Base-by-base conservation (phyloP, 1,140 invertebrate genomes). In the Formica exsecta region DNA sequence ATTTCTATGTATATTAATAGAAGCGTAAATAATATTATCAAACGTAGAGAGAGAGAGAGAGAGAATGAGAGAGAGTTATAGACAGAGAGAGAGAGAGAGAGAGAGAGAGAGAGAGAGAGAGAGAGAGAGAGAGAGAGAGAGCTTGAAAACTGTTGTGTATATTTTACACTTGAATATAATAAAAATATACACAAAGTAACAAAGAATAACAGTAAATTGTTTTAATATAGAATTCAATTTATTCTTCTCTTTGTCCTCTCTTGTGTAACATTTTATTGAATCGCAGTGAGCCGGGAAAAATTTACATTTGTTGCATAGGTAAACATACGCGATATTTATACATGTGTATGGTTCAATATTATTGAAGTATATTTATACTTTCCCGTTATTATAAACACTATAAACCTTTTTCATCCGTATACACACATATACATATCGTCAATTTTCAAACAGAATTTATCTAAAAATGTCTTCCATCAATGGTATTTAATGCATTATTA, bases 161-260 rank as follows among this genome's bases (percentile, higher is more conserved):
- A 80, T 68, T 80, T 80, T 80, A 80, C 48, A 51, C 62, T 80
- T 68, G 44, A 16, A 54, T 66, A 36, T 22, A 19, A 9, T 25
- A 77, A 44, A 77, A 77, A 77, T 65, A 64, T 68, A 80, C 29
- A 54, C 54, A 77, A 77, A 51, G 32, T 51, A 36, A 51, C 29
- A 68, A 66, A 80, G 54, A 48, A 68, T 79, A 80, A 80, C 76
- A 61, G 59, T 38, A 70, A 80, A 65, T 80, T 54, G 61, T 80
- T 80, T 80, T 80, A 80, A 80, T 80, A 80, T 54, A 65, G 64
- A 68, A 80, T 80, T 80, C 64, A 80, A 80, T 80, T 70, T 54
- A 80, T 80, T 68, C 29, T 80, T 80, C 76, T 70, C 48, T 80
- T 80, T 80, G 76, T 70, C 16, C 41, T 80, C 64, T 38, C 64